Conservation (phyloP, 1,140 invertebrate species). For the Atta texana region DNA sequence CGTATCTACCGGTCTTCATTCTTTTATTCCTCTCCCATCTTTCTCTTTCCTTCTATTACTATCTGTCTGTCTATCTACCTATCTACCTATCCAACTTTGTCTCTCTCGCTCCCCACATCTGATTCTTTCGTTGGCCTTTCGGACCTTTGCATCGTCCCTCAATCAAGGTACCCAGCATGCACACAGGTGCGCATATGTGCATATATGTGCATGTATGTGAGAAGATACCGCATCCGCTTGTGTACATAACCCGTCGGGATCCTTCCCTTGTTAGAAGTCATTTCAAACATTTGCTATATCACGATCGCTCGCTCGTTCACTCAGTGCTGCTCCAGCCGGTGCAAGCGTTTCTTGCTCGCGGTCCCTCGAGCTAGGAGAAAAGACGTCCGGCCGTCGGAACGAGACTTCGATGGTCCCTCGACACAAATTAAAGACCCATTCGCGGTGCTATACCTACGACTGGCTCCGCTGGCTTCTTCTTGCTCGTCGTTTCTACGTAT, state of each 20-base stretch:
- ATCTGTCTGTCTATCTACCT: conserved; percentile 46
- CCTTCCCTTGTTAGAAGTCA: conserved; percentile 74
- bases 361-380: conserved; percentile 57
- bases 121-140: conserved; percentile 53
- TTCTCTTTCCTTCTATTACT: conserved; percentile 6
- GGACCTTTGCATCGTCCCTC: conserved; percentile 73
- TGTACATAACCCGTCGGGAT: conserved; percentile 56
- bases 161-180: conserved; percentile 67
- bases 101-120: neutral
- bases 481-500: conserved; percentile 46
- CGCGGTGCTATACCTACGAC: conserved; percentile 31
- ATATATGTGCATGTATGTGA: neutral
- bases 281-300: conserved; percentile 77
- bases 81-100: conserved; percentile 40
- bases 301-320: conserved; percentile 63
- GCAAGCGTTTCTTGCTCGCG: conserved; percentile 67
- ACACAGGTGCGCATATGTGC: too few relatives aligned
- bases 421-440: conserved; percentile 62
- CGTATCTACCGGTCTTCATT: conserved; percentile 44
- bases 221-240: neutral
- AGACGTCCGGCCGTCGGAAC: conserved; percentile 51
- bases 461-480: conserved; percentile 29
- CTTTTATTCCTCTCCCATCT: conserved; percentile 11
- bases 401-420: conserved; percentile 57
- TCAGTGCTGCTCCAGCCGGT: conserved; percentile 34